Percentiles rank a stretch among this genome's conserved stretches.
Conservation (phyloP, 1,140 invertebrate species). For the Ganaspis sp. region DNA sequence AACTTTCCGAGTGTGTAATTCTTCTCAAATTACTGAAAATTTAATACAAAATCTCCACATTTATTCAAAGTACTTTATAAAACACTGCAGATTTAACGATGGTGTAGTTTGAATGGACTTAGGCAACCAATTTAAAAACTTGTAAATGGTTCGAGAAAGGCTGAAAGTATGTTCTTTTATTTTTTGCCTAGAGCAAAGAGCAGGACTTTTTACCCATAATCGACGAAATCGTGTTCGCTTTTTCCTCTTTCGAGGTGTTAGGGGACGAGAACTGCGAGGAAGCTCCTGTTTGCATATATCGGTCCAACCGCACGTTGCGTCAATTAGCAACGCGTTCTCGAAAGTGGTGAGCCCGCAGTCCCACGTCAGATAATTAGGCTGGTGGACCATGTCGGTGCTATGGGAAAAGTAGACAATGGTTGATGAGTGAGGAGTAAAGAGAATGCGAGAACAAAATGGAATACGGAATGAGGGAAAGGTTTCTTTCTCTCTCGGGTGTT, state of each 20-base stretch:
- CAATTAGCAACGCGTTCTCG: conserved; percentile 48
- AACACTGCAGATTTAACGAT: too few species aligned
- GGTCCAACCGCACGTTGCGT: conserved; percentile 32
- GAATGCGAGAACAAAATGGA: conserved; percentile 71
- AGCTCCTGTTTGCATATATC: conserved; percentile 27
- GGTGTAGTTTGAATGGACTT: too few species aligned
- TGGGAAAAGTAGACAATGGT: conserved; percentile 64
- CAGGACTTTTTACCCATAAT: conserved; percentile 1
- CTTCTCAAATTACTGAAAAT: too few species aligned
- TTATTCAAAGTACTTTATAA: too few species aligned
- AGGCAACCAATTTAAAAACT: too few species aligned
- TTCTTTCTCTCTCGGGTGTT: conserved; percentile 51
- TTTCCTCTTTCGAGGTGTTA: neutral
- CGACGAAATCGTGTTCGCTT: conserved; percentile 24
- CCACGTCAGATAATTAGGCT: conserved; percentile 63
- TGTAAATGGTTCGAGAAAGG: neutral
- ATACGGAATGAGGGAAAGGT: conserved; percentile 71
- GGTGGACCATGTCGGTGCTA: conserved; percentile 51
- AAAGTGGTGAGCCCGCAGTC: conserved; percentile 49
- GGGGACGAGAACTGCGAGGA: neutral
- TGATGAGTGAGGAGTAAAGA: conserved; percentile 60
- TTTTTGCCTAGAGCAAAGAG: neutral
- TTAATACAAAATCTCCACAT: too few species aligned
- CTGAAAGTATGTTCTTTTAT: neutral
- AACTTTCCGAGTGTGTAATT: too few species aligned